Base-by-base conservation (phyloP, 2,888 invertebrate genomes). In the Geotrupes spiniger region DNA sequence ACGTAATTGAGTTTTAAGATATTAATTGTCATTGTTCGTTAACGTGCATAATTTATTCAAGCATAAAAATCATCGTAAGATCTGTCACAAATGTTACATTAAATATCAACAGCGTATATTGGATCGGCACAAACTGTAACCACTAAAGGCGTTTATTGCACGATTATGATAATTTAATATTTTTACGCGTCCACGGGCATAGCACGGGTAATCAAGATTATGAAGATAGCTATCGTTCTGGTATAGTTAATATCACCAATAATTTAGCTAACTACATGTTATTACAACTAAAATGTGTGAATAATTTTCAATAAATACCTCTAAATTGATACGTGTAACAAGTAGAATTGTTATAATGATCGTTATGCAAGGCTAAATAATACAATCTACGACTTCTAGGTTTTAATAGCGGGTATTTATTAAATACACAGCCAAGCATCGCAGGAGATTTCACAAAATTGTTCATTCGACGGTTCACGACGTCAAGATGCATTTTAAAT, bases 251-350 rank as follows among this genome's bases (percentile, higher is more conserved):
- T 42, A 45, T 45, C 45, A 25, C 40, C 36, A 41, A 37, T 49
- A 49, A 49, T 49, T 45, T 28, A 39, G 42, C 25, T 44, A 49
- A 49, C 44, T 49, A 41, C 42, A 44, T 21, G 45, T 49, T 45
- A 49, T 49, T 49, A 49, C 42, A 36, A 14, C 44, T 45, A 44
- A 45, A 44, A 49, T 45, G 49, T 49, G 49, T 49, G 49, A 49
- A 49, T 49, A 49, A 49, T 49, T 45, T 49, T 49, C 49, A 49
- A 49, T 49, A 49, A 49, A 49, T 49, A 49, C 45, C 28, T 33
- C 41, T 49, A 49, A 49, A 49, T 49, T 49, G 45, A 49, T 49
- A 41, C 33, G 42, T 36, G 45, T 37, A 21, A 31, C 39, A 37
- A 26, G 29, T 16, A 29, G 43, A 31, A 33, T 16, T 39, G 25